Conservation (phyloP, 2,888 invertebrate genomes). For the Agrilus cyanescens region DNA sequence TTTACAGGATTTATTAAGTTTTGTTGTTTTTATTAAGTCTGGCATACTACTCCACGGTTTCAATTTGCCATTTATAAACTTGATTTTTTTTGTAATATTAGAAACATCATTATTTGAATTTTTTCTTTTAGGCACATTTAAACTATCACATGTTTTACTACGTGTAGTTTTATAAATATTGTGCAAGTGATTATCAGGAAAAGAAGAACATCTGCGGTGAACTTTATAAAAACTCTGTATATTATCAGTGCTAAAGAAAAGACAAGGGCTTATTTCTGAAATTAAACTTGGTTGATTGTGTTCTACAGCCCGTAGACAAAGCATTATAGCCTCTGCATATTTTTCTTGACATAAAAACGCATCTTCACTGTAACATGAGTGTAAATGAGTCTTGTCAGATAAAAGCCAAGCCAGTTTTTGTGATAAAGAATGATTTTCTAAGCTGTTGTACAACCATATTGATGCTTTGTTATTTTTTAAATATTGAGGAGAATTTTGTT, state of each 20-base stretch:
- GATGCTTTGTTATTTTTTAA: slow-evolving; percentile 40
- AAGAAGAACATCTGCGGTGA: slow-evolving; percentile 44
- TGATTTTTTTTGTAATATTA: background rate
- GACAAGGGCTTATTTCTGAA: slow-evolving; percentile 47
- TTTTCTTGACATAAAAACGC: slow-evolving; percentile 48
- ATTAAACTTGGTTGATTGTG: slow-evolving; percentile 47
- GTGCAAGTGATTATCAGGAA: slow-evolving; percentile 36
- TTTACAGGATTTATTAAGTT: slow-evolving; percentile 15
- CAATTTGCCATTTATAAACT: slow-evolving; percentile 24
- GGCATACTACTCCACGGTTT: slow-evolving; percentile 37
- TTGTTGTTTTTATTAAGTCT: slow-evolving; percentile 23
- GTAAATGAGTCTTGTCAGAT: slow-evolving; percentile 48
- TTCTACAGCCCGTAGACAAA: slow-evolving; percentile 52
- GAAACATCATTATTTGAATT: slow-evolving; percentile 2
- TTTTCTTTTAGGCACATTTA: slow-evolving; percentile 4
- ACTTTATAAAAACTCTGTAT: slow-evolving; percentile 33
- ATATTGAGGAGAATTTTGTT: slow-evolving; percentile 34
- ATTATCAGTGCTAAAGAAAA: slow-evolving; percentile 31
- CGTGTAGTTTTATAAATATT: slow-evolving; percentile 13
- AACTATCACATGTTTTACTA: slow-evolving; percentile 11
- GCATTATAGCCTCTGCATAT: slow-evolving; percentile 48
- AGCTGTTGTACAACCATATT: slow-evolving; percentile 41
- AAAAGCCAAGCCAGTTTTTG: slow-evolving; percentile 49
- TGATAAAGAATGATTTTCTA: slow-evolving; percentile 45
- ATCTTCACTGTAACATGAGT: slow-evolving; percentile 43